Evolutionary conservation across 2,888 invertebrate species (phyloP).

Genomic region (Mythimna albipuncta): DNA sequence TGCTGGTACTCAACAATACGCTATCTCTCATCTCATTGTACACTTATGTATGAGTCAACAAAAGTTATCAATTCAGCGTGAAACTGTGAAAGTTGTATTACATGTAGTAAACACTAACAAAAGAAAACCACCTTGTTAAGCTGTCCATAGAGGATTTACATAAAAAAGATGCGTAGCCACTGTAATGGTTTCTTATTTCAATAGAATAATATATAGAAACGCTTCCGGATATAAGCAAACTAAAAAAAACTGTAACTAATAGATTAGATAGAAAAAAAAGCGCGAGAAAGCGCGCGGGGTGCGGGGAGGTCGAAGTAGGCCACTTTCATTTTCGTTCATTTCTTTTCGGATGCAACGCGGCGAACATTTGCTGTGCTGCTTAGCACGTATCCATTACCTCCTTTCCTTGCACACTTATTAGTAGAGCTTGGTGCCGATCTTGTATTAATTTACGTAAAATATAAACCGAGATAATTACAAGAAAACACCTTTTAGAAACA

Average conservation of each 20-base stretch:
- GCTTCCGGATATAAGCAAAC: conserved; percentile 75
- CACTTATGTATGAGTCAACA: neutral
- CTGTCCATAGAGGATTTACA: conserved; percentile 37
- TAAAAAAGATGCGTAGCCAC: conserved; percentile 32
- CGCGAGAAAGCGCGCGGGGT: conserved; percentile 81
- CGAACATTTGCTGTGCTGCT: conserved; percentile 83
- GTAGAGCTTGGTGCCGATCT: conserved; percentile 70
- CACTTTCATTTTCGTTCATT: conserved; percentile 91
- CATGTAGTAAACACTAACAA: conserved; percentile 20
- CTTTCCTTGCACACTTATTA: conserved; percentile 81
- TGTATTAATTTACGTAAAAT: conserved; percentile 59
- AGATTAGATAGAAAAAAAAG: conserved; percentile 84
- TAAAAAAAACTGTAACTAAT: conserved; percentile 81
- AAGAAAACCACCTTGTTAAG: conserved; percentile 20
- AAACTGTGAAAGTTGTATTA: conserved; percentile 45
- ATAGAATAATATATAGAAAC: conserved; percentile 65
- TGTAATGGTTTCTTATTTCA: conserved; percentile 56
- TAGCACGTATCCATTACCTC: conserved; percentile 85
- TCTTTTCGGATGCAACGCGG: conserved; percentile 88
- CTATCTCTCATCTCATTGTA: neutral
- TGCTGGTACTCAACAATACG: neutral
- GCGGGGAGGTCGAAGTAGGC: conserved; percentile 82
- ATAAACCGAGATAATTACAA: conserved; percentile 37
- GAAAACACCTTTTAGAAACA: conserved; percentile 1
- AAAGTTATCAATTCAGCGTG: conserved; percentile 10